These are phyloP conservation scores for Anguilla rostrata DNA, from an alignment of 2,113 vertebrate species.

Conservation along the genomic window DNA sequence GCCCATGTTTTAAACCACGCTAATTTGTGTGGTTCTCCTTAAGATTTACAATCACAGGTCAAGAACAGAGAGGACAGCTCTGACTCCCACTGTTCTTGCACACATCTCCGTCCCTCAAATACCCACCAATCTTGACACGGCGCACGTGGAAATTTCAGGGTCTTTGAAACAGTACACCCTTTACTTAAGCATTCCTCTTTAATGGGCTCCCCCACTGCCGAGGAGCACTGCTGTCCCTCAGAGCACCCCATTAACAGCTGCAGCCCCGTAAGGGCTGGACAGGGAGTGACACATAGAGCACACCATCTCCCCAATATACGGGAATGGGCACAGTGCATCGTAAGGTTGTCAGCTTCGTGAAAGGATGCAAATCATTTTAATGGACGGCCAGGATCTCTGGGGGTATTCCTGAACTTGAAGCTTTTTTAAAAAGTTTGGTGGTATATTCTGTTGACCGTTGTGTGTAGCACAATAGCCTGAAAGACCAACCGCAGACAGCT, in stretches of 20 bases:
- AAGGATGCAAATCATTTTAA: conserved; percentile 8
- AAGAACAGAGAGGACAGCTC: neutral
- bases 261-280: neutral
- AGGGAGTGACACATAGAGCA: neutral
- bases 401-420: neutral
- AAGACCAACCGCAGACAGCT: neutral
- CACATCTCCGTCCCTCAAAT: neutral
- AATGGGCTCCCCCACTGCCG: conserved; percentile 9
- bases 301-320: neutral
- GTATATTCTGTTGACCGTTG: neutral
- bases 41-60: neutral
- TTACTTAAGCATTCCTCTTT: conserved; percentile 33
- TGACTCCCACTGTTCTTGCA: neutral
- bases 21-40: neutral
- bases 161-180: conserved; percentile 43
- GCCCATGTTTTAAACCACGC: neutral
- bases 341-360: neutral
- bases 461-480: neutral
- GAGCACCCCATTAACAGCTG: conserved; percentile 19
- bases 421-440: neutral
- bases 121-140: neutral
- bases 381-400: neutral
- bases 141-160: conserved; percentile 24
- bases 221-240: conserved; percentile 6
- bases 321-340: neutral